Conservation (phyloP, 1,140 invertebrate genomes). For the Danaus melanippus region DNA sequence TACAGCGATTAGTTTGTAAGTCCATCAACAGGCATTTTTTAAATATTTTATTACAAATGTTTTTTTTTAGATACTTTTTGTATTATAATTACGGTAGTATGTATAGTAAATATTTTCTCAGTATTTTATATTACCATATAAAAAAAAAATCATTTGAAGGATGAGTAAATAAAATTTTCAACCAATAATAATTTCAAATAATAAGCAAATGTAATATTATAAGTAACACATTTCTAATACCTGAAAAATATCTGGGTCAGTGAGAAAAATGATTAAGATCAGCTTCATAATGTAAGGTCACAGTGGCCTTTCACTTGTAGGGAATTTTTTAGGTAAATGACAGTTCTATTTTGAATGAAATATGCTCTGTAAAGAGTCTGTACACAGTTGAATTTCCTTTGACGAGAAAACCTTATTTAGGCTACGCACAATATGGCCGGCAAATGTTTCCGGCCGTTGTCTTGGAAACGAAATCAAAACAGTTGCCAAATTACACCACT, state of each 20-base stretch:
- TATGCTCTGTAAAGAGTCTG: too few relatives aligned
- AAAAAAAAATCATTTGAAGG: too few relatives aligned
- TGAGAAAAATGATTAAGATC: constrained; percentile 16
- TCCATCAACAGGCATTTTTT: background rate
- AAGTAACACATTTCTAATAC: too few relatives aligned
- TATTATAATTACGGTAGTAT: too few relatives aligned
- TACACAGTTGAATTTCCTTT: constrained; percentile 17
- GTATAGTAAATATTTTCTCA: too few relatives aligned
- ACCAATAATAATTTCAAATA: too few relatives aligned
- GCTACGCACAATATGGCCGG: constrained; percentile 15
- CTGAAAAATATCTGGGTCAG: constrained; percentile 8
- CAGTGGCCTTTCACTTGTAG: constrained; percentile 14
- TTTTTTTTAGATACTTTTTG: too few relatives aligned
- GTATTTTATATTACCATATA: too few relatives aligned
- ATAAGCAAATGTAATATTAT: too few relatives aligned
- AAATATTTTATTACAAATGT: too few relatives aligned
- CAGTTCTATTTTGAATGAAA: background rate
- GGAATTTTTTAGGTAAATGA: background rate
- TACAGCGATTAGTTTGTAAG: constrained; percentile 6
- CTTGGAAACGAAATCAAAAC: constrained; percentile 49
- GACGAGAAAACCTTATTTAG: constrained; percentile 19
- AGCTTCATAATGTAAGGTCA: constrained; percentile 14
- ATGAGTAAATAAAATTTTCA: too few relatives aligned
- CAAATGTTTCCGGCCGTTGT: constrained; percentile 43
- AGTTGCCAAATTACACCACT: constrained; percentile 50